A percentile compares a stretch with the other conserved stretches of the same genome.
Evolutionary conservation across 2,113 vertebrate species (phyloP).

Genomic region (Parus major): DNA sequence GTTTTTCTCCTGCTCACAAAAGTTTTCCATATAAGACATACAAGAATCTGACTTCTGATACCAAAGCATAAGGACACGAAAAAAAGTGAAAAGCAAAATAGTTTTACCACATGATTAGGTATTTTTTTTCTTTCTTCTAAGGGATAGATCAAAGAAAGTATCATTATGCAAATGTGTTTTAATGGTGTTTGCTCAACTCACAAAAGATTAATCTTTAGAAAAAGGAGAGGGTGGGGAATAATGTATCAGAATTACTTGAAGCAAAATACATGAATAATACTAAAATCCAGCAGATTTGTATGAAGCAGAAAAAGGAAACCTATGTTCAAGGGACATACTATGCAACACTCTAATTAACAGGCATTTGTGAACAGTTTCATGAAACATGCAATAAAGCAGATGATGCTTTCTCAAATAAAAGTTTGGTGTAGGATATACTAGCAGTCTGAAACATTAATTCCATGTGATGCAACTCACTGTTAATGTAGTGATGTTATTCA

Average conservation of each 20-base stretch:
- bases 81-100: not conserved
- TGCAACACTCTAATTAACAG: constrained; percentile 97
- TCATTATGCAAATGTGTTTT: constrained; percentile 60
- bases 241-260: constrained; percentile 90
- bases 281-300: constrained; percentile 94
- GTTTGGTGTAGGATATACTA: constrained; percentile 93
- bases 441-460: constrained; percentile 20
- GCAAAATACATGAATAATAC: constrained; percentile 96
- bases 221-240: constrained; percentile 78
- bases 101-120: not conserved
- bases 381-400: constrained; percentile 99
- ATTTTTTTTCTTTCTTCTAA: not conserved
- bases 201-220: constrained; percentile 86
- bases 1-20: not conserved
- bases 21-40: not conserved
- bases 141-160: constrained; percentile 6
- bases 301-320: constrained; percentile 96
- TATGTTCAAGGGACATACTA: constrained; percentile 97
- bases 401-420: constrained; percentile 87
- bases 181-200: constrained; percentile 94
- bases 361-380: constrained; percentile 99
- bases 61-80: not conserved
- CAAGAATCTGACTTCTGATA: not conserved
- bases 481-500: not conserved
- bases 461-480: not conserved